Base-by-base conservation (phyloP, 2,888 invertebrate species). In the Zele albiditarsus region DNA sequence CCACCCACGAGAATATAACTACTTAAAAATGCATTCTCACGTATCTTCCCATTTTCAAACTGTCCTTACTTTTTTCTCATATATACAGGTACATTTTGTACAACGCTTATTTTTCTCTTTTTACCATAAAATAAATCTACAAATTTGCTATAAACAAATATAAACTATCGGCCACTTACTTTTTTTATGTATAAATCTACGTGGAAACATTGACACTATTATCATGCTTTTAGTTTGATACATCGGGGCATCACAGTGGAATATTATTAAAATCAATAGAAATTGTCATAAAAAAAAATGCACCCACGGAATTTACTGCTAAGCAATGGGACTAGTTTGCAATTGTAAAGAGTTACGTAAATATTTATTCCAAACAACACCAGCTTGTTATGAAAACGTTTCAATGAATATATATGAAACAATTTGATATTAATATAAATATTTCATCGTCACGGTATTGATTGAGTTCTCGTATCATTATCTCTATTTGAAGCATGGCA, bases 11-110 rank as follows among this genome's bases (percentile, higher is more conserved):
- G 71, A 65, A 49, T 28, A n/a, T 38, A 42, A 70, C 76, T 65
- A 72, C 72, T 78, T 76, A 65, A 74, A 76, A 76, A 78, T 77
- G 67, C 75, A 77, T 75, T 75, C 58, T 20, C 68, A 57, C 46
- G 46, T 62, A 71, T 58, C 28, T 46, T 25, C 31, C 0, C 12
- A 46, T 63, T 68, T 38, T 62, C 60, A 20, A 49, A 69, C 23
- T 46, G 57, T 68, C 20, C 16, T 10, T n/a, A 38, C 23, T 1
- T 23, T 57, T 38, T 6, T 33, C 23, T 4, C 57, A 46, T 25
- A 10, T 10, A 14, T 28, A 53, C 14, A 14, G 25, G 38, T 62
- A 49, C 8, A 60, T 53, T 46, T 65, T 57, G 20, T 57, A 25
- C 25, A 42, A 63, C 16, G 2, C 20, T 3, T 10, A n/a, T 53